These are phyloP conservation scores for Craseonycteris thonglongyai DNA, from an alignment of 2,113 vertebrate species.

Conservation along the genomic window DNA sequence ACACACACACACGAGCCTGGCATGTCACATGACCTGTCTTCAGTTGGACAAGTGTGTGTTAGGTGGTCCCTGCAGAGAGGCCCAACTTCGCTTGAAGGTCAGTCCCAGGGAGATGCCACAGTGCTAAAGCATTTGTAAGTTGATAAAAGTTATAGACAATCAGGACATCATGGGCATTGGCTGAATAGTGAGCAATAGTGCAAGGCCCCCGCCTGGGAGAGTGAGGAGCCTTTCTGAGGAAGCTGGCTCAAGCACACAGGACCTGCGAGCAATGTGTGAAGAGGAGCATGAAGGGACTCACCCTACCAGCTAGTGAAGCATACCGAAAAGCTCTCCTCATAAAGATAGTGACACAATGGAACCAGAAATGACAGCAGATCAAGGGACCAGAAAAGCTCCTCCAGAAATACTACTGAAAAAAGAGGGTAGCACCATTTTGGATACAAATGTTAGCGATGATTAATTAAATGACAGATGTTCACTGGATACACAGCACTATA, in stretches of 20 bases:
- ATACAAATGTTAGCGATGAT: not conserved
- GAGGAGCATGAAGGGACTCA: not conserved
- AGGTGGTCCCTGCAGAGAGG: not conserved
- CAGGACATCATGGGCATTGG: not conserved
- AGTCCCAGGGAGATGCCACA: not conserved
- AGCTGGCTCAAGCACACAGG: not conserved
- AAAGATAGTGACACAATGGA: not conserved
- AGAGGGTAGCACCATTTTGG: not conserved
- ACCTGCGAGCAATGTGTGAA: not conserved
- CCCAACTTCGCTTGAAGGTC: not conserved
- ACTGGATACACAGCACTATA: not conserved
- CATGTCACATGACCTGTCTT: not conserved
- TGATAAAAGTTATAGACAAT: not conserved
- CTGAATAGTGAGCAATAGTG: not conserved
- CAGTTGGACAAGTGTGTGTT: accelerated
- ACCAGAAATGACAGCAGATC: not conserved
- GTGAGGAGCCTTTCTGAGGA: not conserved
- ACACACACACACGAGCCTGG: too few species aligned
- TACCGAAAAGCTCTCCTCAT: not conserved
- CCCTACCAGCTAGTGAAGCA: not conserved
- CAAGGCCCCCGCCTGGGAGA: not conserved
- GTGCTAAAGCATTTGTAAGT: not conserved
- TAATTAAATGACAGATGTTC: not conserved
- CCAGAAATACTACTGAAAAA: not conserved
- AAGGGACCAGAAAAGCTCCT: not conserved